Evolutionary conservation across 2,113 vertebrate species (phyloP).

Genomic region (Datnioides undecimradiatus): DNA sequence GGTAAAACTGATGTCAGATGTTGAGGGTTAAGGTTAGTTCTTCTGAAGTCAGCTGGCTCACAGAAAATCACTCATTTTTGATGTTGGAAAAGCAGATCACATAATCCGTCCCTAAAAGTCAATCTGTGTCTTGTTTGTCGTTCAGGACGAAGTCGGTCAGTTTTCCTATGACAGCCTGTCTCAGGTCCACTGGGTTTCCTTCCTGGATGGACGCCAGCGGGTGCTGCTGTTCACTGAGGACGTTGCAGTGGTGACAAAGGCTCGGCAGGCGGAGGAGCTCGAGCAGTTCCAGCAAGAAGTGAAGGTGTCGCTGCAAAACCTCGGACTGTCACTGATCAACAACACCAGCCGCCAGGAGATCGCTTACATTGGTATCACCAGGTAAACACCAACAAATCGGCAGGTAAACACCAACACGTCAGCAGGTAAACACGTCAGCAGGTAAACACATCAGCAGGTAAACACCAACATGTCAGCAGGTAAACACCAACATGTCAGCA

Average conservation of each 20-base stretch:
- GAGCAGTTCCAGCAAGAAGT: constrained; percentile 94
- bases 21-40: background rate
- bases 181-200: constrained; percentile 96
- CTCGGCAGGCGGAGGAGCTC: constrained; percentile 94
- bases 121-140: fast-evolving
- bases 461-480: too few species aligned
- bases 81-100: too few species aligned
- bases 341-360: constrained; percentile 91
- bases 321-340: constrained; percentile 94
- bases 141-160: constrained; percentile 93
- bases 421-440: constrained; percentile 73
- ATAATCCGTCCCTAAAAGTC: background rate
- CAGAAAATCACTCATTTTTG: too few species aligned
- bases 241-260: constrained; percentile 91
- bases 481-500: too few species aligned
- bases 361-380: constrained; percentile 94
- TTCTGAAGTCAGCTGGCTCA: too few species aligned
- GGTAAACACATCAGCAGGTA: constrained; percentile 80
- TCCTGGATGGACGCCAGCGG: constrained; percentile 94
- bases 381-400: constrained; percentile 80
- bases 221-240: constrained; percentile 96
- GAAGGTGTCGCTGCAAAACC: constrained; percentile 91
- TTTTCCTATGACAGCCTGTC: constrained; percentile 88
- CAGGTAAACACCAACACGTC: too few species aligned
- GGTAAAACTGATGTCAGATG: too few species aligned